Conservation (phyloP, 2,113 vertebrate genomes). For the Etheostoma spectabile region DNA sequence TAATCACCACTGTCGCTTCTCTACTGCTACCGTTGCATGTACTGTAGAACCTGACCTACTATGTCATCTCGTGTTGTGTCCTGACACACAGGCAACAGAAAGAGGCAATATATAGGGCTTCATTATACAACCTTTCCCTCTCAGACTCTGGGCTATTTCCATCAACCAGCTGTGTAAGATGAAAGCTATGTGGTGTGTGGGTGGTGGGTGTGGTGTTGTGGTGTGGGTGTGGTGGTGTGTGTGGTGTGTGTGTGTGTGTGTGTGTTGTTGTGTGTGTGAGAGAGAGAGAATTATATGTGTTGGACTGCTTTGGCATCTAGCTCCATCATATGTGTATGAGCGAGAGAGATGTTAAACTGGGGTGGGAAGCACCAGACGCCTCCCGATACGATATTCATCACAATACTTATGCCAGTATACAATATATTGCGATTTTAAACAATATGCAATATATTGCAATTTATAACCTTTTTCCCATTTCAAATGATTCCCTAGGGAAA, state of each 20-base stretch:
- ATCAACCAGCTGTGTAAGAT: conserved; percentile 17
- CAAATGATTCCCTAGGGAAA: too few species aligned
- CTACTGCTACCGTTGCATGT: conserved; percentile 44
- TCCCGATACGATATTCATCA: too few species aligned
- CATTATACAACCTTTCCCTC: conserved; percentile 6
- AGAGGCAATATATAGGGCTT: background rate
- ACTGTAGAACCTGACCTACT: conserved; percentile 72
- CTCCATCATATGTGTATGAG: background rate
- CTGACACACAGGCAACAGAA: conserved; percentile 21
- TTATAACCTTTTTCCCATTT: too few species aligned
- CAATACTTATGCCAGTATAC: too few species aligned
- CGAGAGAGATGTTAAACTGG: background rate
- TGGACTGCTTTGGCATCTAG: background rate
- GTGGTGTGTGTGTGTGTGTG: too few species aligned
- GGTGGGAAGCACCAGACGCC: too few species aligned
- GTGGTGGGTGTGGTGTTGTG: too few species aligned
- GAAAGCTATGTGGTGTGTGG: background rate
- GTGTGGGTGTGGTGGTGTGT: too few species aligned
- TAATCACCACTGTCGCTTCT: conserved; percentile 44
- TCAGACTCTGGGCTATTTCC: conserved; percentile 6
- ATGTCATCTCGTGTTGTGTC: conserved; percentile 24
- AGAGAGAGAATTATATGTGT: background rate
- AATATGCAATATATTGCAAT: too few species aligned
- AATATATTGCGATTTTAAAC: too few species aligned
- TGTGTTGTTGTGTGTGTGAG: too few species aligned